A percentile compares a stretch with the other conserved stretches of the same genome.
phyloP scores from a whole-genome alignment of 1,140 invertebrate genomes.

The Cydia amplana region DNA sequence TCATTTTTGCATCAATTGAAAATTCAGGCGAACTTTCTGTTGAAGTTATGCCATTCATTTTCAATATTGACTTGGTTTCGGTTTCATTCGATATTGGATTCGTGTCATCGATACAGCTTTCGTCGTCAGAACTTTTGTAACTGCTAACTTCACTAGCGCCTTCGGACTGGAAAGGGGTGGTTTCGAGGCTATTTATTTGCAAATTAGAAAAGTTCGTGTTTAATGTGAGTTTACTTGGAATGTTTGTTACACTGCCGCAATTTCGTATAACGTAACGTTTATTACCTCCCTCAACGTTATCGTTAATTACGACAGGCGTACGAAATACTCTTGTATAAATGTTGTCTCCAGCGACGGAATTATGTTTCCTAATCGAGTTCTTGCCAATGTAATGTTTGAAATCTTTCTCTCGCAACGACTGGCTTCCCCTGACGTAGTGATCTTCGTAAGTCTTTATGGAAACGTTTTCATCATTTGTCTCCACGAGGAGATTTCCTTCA shows the following conservation, averaged over 20 bases:
- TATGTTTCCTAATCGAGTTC: slow-evolving; percentile 66
- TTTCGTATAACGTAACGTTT: slow-evolving; percentile 54
- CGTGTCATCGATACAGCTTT: slow-evolving; percentile 59
- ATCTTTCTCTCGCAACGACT: slow-evolving; percentile 71
- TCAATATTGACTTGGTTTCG: slow-evolving; percentile 42
- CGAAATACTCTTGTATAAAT: slow-evolving; percentile 72
- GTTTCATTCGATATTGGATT: slow-evolving; percentile 36
- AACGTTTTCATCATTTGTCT: slow-evolving; percentile 78
- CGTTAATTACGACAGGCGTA: slow-evolving; percentile 45
- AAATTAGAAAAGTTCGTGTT: slow-evolving; percentile 58
- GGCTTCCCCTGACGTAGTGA: slow-evolving; percentile 50
- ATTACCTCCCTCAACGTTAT: slow-evolving; percentile 44
- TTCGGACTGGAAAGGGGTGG: slow-evolving; percentile 66
- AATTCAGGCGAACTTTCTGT: slow-evolving; percentile 36
- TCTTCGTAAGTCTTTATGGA: slow-evolving; percentile 74
- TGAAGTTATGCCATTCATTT: slow-evolving; percentile 15
- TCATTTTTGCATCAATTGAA: slow-evolving; percentile 37
- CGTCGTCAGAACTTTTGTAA: slow-evolving; percentile 79
- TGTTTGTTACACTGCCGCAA: slow-evolving; percentile 60
- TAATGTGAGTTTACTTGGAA: slow-evolving; percentile 67
- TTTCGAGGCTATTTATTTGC: slow-evolving; percentile 65
- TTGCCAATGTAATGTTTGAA: slow-evolving; percentile 61
- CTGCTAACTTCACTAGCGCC: slow-evolving; percentile 73
- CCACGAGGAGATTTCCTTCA: slow-evolving; percentile 76
- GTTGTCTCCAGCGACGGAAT: slow-evolving; percentile 71